Evolutionary conservation across 2,888 invertebrate species (phyloP).

Genomic region (Clistopyga incitator): DNA sequence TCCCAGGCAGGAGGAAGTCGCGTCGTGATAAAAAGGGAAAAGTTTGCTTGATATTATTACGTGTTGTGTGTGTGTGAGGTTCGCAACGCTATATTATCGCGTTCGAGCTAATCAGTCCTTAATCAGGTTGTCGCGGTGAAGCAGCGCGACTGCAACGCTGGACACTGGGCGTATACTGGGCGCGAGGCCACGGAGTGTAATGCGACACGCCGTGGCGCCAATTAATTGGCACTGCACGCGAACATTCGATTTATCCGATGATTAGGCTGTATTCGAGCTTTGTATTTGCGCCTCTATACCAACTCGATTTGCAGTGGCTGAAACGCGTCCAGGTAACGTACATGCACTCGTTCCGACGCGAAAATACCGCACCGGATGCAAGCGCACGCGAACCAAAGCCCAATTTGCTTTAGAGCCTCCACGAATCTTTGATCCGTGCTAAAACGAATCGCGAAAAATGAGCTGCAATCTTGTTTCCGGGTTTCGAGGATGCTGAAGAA

Average conservation of each 20-base stretch:
- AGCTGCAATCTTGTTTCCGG: slow-evolving; percentile 60
- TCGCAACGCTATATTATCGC: slow-evolving; percentile 54
- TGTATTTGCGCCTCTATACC: not conserved
- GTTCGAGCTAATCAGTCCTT: slow-evolving; percentile 64
- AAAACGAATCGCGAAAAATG: slow-evolving; percentile 30
- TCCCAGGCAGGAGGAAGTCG: slow-evolving; percentile 47
- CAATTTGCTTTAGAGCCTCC: slow-evolving; percentile 51
- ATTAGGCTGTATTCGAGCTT: slow-evolving; percentile 61
- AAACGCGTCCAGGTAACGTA: slow-evolving; percentile 38
- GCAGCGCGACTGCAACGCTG: slow-evolving; percentile 28
- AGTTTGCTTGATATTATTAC: slow-evolving; percentile 47
- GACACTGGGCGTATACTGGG: slow-evolving; percentile 1
- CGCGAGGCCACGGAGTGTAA: slow-evolving; percentile 49
- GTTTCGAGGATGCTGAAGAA: slow-evolving; percentile 46
- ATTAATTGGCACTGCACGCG: slow-evolving; percentile 67
- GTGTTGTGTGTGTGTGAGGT: slow-evolving; percentile 12
- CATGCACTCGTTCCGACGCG: slow-evolving; percentile 18
- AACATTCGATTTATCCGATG: slow-evolving; percentile 66
- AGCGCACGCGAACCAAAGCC: slow-evolving; percentile 51
- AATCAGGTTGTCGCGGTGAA: slow-evolving; percentile 60
- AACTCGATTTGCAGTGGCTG: slow-evolving; percentile 19
- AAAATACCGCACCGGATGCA: slow-evolving; percentile 40
- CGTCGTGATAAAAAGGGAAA: slow-evolving; percentile 38
- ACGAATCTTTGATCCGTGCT: slow-evolving; percentile 53
- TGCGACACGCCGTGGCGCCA: slow-evolving; percentile 67